Evolutionary conservation across 2,888 invertebrate species (phyloP).

Genomic region (Lathronympha strigana): DNA sequence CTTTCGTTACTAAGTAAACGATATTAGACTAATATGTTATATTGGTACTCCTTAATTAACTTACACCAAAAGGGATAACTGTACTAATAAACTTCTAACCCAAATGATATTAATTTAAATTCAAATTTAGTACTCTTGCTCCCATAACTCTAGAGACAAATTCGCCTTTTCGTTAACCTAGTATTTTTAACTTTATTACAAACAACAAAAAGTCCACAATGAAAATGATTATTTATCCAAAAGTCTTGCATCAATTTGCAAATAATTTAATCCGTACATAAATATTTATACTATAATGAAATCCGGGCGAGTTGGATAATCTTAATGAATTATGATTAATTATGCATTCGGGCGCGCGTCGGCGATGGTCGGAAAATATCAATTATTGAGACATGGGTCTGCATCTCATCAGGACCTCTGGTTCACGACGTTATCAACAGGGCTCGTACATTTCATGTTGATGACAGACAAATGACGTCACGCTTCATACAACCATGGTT

Average conservation of each 20-base stretch:
- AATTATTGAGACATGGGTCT: slow-evolving; percentile 22
- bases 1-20: neutral
- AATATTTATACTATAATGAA: slow-evolving; percentile 41
- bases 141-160: neutral
- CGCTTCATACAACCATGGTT: too few relatives aligned
- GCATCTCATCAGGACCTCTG: slow-evolving; percentile 17
- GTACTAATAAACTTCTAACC: slow-evolving; percentile 2
- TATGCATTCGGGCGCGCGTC: slow-evolving; percentile 32
- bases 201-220: neutral
- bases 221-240: neutral
- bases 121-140: slow-evolving; percentile 6
- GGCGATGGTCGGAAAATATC: slow-evolving; percentile 26
- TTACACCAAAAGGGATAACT: neutral
- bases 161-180: neutral
- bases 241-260: slow-evolving; percentile 28
- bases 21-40: neutral
- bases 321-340: slow-evolving; percentile 39
- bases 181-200: neutral
- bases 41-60: neutral
- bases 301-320: slow-evolving; percentile 38
- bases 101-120: slow-evolving; percentile 7
- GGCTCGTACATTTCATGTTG: too few relatives aligned
- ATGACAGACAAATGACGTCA: too few relatives aligned
- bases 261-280: slow-evolving; percentile 39
- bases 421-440: too few relatives aligned